Percentiles rank a stretch among this genome's conserved stretches.
These are phyloP conservation scores for Megalonaias nervosa DNA, from an alignment of 1,140 invertebrate genomes.

Conservation along the genomic window DNA sequence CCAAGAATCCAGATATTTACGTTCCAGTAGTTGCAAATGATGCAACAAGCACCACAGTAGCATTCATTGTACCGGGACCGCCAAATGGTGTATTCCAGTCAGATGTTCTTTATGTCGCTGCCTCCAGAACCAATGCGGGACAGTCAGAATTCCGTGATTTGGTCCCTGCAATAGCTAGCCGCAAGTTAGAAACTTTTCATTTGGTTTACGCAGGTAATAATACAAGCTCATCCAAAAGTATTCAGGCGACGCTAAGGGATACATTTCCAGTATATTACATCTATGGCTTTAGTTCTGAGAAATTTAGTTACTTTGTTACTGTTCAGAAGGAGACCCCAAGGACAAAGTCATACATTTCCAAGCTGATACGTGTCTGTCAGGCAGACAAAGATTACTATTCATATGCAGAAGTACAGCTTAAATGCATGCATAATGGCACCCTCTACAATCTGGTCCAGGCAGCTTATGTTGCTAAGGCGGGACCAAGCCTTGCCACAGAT, in stretches of 20 bases:
- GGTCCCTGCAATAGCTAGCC: conserved; percentile 93
- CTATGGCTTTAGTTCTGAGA: conserved; percentile 95
- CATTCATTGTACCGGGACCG: conserved; percentile 96
- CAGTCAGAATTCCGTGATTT: conserved; percentile 86
- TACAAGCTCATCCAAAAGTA: conserved; percentile 31
- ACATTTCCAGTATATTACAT: conserved; percentile 88
- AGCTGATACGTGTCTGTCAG: conserved; percentile 95
- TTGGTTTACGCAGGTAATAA: conserved; percentile 77
- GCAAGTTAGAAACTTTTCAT: conserved; percentile 94
- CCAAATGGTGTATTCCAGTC: conserved; percentile 79
- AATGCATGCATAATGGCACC: conserved; percentile 86
- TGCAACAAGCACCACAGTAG: conserved; percentile 93
- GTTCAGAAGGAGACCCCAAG: conserved; percentile 88
- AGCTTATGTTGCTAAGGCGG: conserved; percentile 76
- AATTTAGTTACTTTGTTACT: conserved; percentile 97
- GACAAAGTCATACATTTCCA: conserved; percentile 91
- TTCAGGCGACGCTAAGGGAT: conserved; percentile 46
- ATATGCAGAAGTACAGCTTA: conserved; percentile 82
- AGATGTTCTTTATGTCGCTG: conserved; percentile 97
- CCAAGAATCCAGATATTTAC: conserved; percentile 80
- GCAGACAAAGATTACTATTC: conserved; percentile 87
- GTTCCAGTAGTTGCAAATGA: conserved; percentile 97
- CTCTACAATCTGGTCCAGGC: conserved; percentile 89
- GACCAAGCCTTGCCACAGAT: conserved; percentile 88
- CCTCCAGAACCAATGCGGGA: conserved; percentile 94